Evolutionary conservation across 2,888 invertebrate genomes (phyloP).

Genomic region (Argyresthia goedartella): DNA sequence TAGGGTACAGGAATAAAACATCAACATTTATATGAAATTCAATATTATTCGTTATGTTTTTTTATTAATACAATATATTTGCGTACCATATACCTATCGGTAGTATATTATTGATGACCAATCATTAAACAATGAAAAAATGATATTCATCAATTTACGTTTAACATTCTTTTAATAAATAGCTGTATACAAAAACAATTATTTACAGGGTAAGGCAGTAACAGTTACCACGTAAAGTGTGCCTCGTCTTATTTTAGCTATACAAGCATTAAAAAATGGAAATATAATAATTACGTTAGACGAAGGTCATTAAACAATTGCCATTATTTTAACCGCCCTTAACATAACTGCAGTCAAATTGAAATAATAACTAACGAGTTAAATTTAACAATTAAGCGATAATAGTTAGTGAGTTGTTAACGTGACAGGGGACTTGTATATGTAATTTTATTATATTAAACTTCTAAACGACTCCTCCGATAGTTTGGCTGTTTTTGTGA

Average conservation of each 20-base stretch:
- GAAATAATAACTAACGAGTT: conserved; percentile 61
- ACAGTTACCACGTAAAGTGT: conserved; percentile 65
- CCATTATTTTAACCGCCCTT: conserved; percentile 40
- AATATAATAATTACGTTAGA: conserved; percentile 45
- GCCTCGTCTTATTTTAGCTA: conserved; percentile 64
- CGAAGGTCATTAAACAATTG: conserved; percentile 39
- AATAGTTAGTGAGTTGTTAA: conserved; percentile 67
- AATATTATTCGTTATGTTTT: conserved; percentile 69
- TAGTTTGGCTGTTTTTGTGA: conserved; percentile 37
- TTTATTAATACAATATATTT: conserved; percentile 71
- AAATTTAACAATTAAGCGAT: conserved; percentile 57
- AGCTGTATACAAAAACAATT: conserved; percentile 73
- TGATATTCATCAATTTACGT: conserved; percentile 64
- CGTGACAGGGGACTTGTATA: conserved; percentile 25
- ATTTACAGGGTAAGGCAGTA: conserved; percentile 71
- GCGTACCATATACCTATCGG: conserved; percentile 66
- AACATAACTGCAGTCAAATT: conserved; percentile 58
- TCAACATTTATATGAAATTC: conserved; percentile 62
- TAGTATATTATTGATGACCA: conserved; percentile 67
- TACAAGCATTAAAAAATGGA: conserved; percentile 66
- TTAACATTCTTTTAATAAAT: conserved; percentile 71
- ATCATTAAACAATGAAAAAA: conserved; percentile 66
- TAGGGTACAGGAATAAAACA: conserved; percentile 35
- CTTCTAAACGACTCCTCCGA: conserved; percentile 16
- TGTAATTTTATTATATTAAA: not conserved